phyloP scores from a whole-genome alignment of 2,888 invertebrate species.

The Hanleya hanleyi region DNA sequence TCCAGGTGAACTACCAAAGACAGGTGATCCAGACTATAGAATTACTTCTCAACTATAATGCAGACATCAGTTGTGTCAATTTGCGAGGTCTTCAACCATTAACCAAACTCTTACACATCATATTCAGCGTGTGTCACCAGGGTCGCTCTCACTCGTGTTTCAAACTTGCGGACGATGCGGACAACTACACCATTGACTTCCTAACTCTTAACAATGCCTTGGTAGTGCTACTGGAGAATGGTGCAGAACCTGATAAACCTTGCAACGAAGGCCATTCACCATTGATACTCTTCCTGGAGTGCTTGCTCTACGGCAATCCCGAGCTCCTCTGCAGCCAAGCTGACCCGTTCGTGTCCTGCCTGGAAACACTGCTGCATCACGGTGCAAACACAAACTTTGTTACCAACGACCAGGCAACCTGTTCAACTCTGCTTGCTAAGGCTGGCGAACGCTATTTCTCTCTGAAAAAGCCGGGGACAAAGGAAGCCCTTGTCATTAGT shows the following conservation, averaged over 20 bases:
- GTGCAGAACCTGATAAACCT: conserved; percentile 54
- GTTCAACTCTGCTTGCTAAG: conserved; percentile 73
- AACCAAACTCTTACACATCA: conserved; percentile 78
- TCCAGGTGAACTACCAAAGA: conserved; percentile 61
- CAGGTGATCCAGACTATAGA: conserved; percentile 62
- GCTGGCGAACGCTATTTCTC: conserved; percentile 49
- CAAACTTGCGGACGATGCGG: conserved; percentile 78
- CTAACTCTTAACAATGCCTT: conserved; percentile 52
- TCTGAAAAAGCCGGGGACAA: conserved; percentile 11
- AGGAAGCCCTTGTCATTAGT: background rate
- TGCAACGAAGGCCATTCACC: conserved; percentile 74
- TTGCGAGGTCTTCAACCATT: conserved; percentile 83
- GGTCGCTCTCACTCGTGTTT: conserved; percentile 83
- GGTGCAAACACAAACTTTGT: conserved; percentile 85
- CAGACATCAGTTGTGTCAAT: conserved; percentile 64
- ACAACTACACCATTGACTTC: conserved; percentile 62
- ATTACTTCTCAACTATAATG: conserved; percentile 65
- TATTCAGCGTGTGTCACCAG: conserved; percentile 78
- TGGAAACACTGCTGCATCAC: conserved; percentile 80
- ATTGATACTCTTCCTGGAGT: conserved; percentile 83
- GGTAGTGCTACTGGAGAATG: conserved; percentile 58
- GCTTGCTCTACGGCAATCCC: conserved; percentile 84
- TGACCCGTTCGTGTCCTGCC: conserved; percentile 79
- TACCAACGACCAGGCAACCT: conserved; percentile 79
- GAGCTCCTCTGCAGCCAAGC: conserved; percentile 78